Conservation (phyloP, 2,113 vertebrate genomes). For the Urocitellus parryii region DNA sequence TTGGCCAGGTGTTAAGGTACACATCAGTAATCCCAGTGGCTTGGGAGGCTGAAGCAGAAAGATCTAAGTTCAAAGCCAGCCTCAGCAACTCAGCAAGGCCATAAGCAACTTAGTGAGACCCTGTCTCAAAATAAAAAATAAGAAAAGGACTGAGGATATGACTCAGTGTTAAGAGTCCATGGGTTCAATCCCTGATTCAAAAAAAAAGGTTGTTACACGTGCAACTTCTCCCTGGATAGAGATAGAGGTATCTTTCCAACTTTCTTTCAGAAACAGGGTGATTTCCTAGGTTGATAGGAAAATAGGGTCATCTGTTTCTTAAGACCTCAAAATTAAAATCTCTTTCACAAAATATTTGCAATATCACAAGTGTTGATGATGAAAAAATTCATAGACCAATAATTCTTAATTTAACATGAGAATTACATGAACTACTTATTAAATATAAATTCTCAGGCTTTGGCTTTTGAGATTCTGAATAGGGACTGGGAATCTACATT, state of each 20-base stretch:
- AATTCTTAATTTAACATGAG: neutral
- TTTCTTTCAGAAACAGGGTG: neutral
- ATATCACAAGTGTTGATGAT: neutral
- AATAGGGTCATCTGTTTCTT: neutral
- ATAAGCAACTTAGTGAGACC: too few relatives aligned
- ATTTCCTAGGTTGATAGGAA: neutral
- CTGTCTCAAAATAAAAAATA: too few relatives aligned
- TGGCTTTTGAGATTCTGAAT: neutral
- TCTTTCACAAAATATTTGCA: constrained; percentile 32
- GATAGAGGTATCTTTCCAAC: neutral
- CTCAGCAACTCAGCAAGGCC: too few relatives aligned
- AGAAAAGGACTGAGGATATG: too few relatives aligned
- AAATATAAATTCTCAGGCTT: constrained; percentile 33
- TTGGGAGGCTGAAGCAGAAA: too few relatives aligned
- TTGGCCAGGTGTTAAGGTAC: neutral
- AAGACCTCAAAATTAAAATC: constrained; percentile 40
- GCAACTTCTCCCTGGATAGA: neutral
- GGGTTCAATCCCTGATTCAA: too few relatives aligned
- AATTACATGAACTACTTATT: neutral
- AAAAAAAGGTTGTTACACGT: too few relatives aligned
- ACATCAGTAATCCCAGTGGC: too few relatives aligned
- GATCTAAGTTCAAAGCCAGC: too few relatives aligned
- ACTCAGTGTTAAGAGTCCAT: too few relatives aligned
- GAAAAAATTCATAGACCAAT: neutral
- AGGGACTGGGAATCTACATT: neutral